A percentile compares a stretch with the other conserved stretches of the same genome.
Conservation (phyloP, 2,888 invertebrate species). For the Campaea margaritaria region DNA sequence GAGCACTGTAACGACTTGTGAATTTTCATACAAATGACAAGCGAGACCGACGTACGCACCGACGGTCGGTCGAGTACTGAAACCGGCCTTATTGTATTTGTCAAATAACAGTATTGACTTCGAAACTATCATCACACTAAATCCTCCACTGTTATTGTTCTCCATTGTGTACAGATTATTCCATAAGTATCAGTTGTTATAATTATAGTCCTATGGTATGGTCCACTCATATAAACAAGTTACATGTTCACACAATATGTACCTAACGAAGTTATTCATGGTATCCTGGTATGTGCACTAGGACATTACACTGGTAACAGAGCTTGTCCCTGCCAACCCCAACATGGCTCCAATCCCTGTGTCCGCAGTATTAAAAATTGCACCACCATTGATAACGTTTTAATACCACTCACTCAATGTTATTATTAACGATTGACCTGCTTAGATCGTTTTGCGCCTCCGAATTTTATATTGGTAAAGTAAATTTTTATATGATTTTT, state of each 20-base stretch:
- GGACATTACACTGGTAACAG: constrained; percentile 9
- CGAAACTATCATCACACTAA: constrained; percentile 1
- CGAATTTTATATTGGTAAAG: constrained; percentile 18
- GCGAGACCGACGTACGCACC: no score
- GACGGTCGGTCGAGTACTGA: no score
- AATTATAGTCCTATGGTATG: no score
- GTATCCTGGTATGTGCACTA: not conserved
- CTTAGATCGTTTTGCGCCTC: constrained; percentile 16
- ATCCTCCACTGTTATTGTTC: not conserved
- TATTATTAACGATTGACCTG: constrained; percentile 34
- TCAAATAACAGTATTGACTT: not conserved
- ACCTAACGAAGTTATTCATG: constrained; percentile 7
- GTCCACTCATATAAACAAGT: not conserved
- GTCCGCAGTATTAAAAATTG: constrained; percentile 16
- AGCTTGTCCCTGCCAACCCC: constrained; percentile 17
- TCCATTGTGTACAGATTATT: not conserved
- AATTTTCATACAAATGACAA: no score
- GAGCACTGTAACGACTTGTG: no score
- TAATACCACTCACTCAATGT: constrained; percentile 15
- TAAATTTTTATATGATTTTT: constrained; percentile 9
- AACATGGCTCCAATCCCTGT: constrained; percentile 11
- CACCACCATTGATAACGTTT: constrained; percentile 13
- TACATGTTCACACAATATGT: not conserved
- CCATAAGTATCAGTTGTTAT: not conserved
- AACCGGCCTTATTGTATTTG: not conserved